Percentiles rank a stretch among this genome's conserved stretches.
These are phyloP conservation scores for Globodera rostochiensis DNA, from an alignment of 1,140 invertebrate species.

Conservation along the genomic window DNA sequence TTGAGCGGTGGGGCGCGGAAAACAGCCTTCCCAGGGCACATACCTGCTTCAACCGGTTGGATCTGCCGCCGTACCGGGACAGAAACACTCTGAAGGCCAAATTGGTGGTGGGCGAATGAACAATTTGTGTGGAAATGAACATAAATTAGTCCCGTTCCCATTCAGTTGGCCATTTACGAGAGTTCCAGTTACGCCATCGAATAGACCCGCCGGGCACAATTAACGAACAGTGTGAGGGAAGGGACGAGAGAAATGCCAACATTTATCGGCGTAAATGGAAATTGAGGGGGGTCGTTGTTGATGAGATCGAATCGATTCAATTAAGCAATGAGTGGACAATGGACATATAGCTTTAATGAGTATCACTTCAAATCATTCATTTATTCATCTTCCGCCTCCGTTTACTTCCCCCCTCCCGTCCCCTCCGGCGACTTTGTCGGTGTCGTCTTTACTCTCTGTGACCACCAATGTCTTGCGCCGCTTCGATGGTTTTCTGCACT, in stretches of 20 bases:
- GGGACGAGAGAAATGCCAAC: too few species aligned
- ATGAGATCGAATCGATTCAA: too few species aligned
- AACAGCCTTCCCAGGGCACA: slow-evolving; percentile 79
- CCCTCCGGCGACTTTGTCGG: background rate
- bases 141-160: background rate
- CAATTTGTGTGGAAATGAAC: too few species aligned
- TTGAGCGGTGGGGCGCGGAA: slow-evolving; percentile 95
- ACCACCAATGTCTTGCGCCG: slow-evolving; percentile 8
- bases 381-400: background rate
- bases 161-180: slow-evolving; percentile 86
- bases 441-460: slow-evolving; percentile 1
- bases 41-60: slow-evolving; percentile 94
- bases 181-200: slow-evolving; percentile 97
- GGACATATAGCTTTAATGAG: too few species aligned
- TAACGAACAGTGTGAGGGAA: too few species aligned
- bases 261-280: too few species aligned
- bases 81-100: slow-evolving; percentile 91
- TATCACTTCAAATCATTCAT: too few species aligned
- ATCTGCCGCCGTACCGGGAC: slow-evolving; percentile 90
- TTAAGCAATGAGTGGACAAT: too few species aligned
- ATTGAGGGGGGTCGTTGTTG: too few species aligned
- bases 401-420: background rate
- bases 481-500: background rate
- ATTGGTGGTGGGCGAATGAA: slow-evolving; percentile 68
- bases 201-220: slow-evolving; percentile 67